These are phyloP conservation scores for Mungos mungo DNA, from an alignment of 2,113 vertebrate genomes.

Conservation along the genomic window DNA sequence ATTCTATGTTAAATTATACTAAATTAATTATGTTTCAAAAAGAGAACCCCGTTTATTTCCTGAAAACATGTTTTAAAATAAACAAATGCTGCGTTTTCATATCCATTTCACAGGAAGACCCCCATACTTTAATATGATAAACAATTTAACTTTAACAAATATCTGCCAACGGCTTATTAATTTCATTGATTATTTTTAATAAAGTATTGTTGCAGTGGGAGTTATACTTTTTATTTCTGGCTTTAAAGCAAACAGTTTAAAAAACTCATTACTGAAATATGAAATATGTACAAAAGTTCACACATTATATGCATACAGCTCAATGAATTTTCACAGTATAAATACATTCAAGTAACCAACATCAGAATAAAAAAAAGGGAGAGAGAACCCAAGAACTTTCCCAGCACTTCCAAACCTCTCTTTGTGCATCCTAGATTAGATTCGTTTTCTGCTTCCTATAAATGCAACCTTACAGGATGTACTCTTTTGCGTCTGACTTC, in stretches of 20 bases:
- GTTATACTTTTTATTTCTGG: background rate
- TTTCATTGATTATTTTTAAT: slow-evolving; percentile 9
- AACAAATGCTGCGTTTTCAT: background rate
- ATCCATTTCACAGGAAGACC: background rate
- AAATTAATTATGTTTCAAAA: slow-evolving; percentile 64
- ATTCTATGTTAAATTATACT: slow-evolving; percentile 59
- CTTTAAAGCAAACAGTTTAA: background rate
- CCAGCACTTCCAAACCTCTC: background rate
- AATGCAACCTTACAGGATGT: background rate
- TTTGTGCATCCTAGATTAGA: background rate
- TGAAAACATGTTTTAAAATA: slow-evolving; percentile 40
- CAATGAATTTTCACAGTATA: slow-evolving; percentile 11
- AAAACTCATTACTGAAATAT: background rate
- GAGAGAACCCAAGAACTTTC: background rate
- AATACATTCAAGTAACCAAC: background rate
- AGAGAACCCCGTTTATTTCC: slow-evolving; percentile 43
- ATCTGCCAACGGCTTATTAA: background rate
- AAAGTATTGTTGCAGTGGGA: background rate
- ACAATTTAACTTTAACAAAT: slow-evolving; percentile 34
- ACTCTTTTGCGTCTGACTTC: background rate
- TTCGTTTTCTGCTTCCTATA: background rate
- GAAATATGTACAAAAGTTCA: background rate
- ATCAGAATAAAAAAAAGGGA: background rate
- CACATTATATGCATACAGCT: background rate
- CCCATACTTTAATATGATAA: slow-evolving; percentile 12